Evolutionary conservation across 2,888 invertebrate genomes (phyloP), one percentile per base, ranked within the genome.

Genomic region (Papilio protenor): DNA sequence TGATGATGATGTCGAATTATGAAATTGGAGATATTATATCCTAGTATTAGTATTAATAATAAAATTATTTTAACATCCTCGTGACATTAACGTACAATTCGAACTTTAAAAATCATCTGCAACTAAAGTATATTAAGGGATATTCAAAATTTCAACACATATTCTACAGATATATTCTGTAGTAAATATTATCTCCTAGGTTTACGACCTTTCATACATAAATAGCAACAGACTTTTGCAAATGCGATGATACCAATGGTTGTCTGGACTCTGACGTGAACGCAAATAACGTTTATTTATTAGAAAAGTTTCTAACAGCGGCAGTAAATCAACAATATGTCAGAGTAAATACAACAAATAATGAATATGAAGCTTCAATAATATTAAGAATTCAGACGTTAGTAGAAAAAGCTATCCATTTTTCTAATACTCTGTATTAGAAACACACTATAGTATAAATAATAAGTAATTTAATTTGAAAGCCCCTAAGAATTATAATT

Each of bases 251-350:
- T 92, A 92, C 91, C 90, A 87, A 87, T 86, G 87, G 85, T 27
- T 87, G 87, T 89, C 87, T 89, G 87, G 90, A 92, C 88, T 92
- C 90, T 91, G 93, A 92, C 93, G 88, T 89, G 88, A 88, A 91
- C 88, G 86, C 88, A 90, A 91, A 91, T 91, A 92, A 88, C 90
- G 91, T 89, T 92, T 93, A 93, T 94, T 93, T 93, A 94, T 94
- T 92, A 91, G 89, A 80, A 91, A 93, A 94, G 90, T 94, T 93
- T 87, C 85, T 84, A 88, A 90, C 88, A 87, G 86, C 82, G 83
- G 82, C 91, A 89, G 88, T 93, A 92, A 92, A 93, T 93, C 91
- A 92, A 88, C 88, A 88, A 49, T 59, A 59, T 73, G 73, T 61
- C 73, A 59, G 73, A 73, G 23, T 59, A 73, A 57, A 21, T 33